phyloP scores from a whole-genome alignment of 1,140 invertebrate species.

The Maniola jurtina region DNA sequence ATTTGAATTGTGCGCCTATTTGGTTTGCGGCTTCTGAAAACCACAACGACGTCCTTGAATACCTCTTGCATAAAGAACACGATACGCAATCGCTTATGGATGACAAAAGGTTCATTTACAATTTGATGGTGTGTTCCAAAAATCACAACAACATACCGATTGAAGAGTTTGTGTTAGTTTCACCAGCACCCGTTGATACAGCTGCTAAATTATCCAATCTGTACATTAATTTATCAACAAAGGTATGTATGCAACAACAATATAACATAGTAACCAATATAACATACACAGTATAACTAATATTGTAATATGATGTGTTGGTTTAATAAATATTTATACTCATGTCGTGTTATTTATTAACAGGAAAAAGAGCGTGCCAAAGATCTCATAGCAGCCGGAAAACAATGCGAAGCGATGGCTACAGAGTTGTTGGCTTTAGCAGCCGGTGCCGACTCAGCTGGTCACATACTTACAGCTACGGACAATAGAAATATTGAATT shows the following conservation, averaged over 20 bases:
- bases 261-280: no score
- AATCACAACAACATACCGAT: slow-evolving; percentile 97
- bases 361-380: slow-evolving; percentile 98
- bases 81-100: slow-evolving; percentile 98
- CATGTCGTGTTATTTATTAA: slow-evolving; percentile 20
- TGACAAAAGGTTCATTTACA: slow-evolving; percentile 98
- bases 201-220: slow-evolving; percentile 98
- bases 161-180: slow-evolving; percentile 97
- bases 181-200: slow-evolving; percentile 97
- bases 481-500: slow-evolving; percentile 96
- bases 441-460: slow-evolving; percentile 95
- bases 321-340: slow-evolving; percentile 2
- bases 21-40: slow-evolving; percentile 98
- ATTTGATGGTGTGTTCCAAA: slow-evolving; percentile 99
- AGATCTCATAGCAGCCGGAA: slow-evolving; percentile 95
- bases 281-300: no score
- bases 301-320: no score
- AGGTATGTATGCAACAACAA: slow-evolving; percentile 75
- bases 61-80: slow-evolving; percentile 97
- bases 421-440: slow-evolving; percentile 96
- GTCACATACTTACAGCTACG: slow-evolving; percentile 93
- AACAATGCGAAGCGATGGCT: slow-evolving; percentile 98
- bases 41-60: slow-evolving; percentile 97
- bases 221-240: slow-evolving; percentile 91
- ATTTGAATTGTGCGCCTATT: slow-evolving; percentile 95